A percentile compares a stretch with the other conserved stretches of the same genome.
Conservation (phyloP, 1,140 invertebrate species). For the Carcinoscorpius rotundicauda region DNA sequence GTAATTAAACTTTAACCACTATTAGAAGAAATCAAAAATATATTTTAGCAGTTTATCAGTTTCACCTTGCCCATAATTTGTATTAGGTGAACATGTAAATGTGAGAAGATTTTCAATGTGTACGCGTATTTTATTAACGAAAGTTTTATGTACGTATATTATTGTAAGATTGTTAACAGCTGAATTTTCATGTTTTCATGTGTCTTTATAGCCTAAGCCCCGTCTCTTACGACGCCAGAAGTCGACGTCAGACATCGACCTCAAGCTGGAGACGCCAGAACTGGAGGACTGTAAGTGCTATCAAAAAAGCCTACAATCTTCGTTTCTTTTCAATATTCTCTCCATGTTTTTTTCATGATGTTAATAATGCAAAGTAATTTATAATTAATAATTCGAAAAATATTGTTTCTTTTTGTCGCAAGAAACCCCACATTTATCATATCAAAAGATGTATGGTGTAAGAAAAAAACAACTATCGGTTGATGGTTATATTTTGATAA, state of each 20-base stretch:
- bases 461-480: neutral
- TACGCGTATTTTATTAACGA: too few relatives aligned
- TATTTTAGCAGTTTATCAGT: too few relatives aligned
- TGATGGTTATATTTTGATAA: neutral
- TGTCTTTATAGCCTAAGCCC: conserved; percentile 52
- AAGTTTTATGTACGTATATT: too few relatives aligned
- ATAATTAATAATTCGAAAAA: neutral
- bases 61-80: too few relatives aligned
- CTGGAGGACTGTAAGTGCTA: conserved; percentile 31
- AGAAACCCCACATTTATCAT: neutral
- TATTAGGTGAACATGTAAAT: too few relatives aligned
- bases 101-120: too few relatives aligned
- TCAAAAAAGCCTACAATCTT: conserved; percentile 1
- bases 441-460: neutral
- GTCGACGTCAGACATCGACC: conserved; percentile 50
- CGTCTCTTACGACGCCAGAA: conserved; percentile 71
- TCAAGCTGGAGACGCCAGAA: conserved; percentile 27
- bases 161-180: too few relatives aligned
- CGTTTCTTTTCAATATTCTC: conserved; percentile 1
- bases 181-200: neutral
- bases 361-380: neutral
- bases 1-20: too few relatives aligned
- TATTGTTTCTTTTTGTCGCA: conserved; percentile 2
- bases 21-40: too few relatives aligned
- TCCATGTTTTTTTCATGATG: neutral